Conservation (phyloP, 2,888 invertebrate genomes). For the Acrocera orbiculus region DNA sequence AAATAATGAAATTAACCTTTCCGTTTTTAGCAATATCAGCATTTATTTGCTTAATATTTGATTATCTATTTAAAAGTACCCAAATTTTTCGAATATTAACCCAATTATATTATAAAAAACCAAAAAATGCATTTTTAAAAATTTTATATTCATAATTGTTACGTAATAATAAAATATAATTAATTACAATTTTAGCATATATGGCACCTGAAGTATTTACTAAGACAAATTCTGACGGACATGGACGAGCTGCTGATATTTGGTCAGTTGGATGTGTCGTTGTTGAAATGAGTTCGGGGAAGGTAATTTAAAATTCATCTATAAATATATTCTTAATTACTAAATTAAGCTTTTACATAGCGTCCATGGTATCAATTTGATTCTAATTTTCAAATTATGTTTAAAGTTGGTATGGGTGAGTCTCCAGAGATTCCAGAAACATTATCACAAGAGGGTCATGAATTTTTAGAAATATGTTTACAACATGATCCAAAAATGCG, state of each 20-base stretch:
- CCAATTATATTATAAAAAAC: neutral
- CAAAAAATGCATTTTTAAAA: neutral
- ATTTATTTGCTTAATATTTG: too few relatives aligned
- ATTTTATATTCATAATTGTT: neutral
- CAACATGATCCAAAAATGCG: constrained; percentile 63
- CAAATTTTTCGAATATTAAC: neutral
- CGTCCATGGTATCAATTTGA: constrained; percentile 86
- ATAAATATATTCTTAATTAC: neutral
- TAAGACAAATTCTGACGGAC: constrained; percentile 55
- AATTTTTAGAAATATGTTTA: constrained; percentile 62
- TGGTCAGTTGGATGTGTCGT: constrained; percentile 95
- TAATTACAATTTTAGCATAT: constrained; percentile 45
- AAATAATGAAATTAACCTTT: too few relatives aligned
- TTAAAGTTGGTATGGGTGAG: constrained; percentile 85
- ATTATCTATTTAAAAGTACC: too few relatives aligned
- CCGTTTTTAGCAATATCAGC: too few relatives aligned
- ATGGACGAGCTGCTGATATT: constrained; percentile 85
- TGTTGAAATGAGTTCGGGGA: constrained; percentile 87
- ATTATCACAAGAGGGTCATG: constrained; percentile 65
- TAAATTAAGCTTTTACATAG: constrained; percentile 30
- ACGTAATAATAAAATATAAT: neutral
- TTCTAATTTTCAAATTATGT: constrained; percentile 90
- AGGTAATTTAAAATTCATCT: constrained; percentile 37
- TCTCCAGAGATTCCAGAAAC: constrained; percentile 55
- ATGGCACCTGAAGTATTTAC: constrained; percentile 96